A percentile compares a stretch with the other conserved stretches of the same genome.
These are phyloP conservation scores for Desmophyllum pertusum DNA, from an alignment of 92 coral and sea anemone species.

Conservation along the genomic window DNA sequence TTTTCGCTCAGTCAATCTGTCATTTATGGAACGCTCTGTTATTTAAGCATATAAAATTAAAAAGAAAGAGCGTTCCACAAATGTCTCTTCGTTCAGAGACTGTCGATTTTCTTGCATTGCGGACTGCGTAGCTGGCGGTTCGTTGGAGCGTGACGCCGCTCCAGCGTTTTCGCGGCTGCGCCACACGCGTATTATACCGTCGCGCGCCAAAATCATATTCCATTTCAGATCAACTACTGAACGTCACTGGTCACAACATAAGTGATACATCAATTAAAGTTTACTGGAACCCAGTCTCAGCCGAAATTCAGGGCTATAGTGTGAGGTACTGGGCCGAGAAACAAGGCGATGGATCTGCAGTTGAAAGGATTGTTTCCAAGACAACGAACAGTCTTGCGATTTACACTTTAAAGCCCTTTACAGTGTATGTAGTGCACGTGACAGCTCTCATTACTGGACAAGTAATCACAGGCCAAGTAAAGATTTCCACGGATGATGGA, in stretches of 20 bases:
- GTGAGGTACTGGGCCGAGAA: conserved; percentile 19
- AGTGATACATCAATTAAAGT: background rate
- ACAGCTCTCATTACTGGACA: background rate
- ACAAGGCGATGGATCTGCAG: background rate
- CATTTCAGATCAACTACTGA: background rate
- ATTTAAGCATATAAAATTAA: too few relatives aligned
- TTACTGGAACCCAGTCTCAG: conserved; percentile 12
- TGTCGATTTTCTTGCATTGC: too few relatives aligned
- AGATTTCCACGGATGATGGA: conserved; percentile 12
- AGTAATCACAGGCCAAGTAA: background rate
- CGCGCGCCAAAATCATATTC: too few relatives aligned
- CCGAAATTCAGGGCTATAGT: background rate
- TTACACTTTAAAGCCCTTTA: background rate
- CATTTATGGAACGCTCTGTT: too few relatives aligned
- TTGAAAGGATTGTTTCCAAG: background rate
- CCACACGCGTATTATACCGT: too few relatives aligned
- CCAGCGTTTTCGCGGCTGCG: too few relatives aligned
- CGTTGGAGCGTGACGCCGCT: too few relatives aligned
- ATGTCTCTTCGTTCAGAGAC: too few relatives aligned
- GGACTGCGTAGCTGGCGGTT: too few relatives aligned
- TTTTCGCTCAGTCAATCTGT: too few relatives aligned
- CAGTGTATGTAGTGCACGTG: conserved; percentile 7
- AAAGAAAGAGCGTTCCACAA: too few relatives aligned
- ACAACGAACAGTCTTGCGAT: background rate
- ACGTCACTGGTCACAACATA: conserved; percentile 15